Conservation (phyloP, 1,140 invertebrate genomes). For the Tachypleus tridentatus region DNA sequence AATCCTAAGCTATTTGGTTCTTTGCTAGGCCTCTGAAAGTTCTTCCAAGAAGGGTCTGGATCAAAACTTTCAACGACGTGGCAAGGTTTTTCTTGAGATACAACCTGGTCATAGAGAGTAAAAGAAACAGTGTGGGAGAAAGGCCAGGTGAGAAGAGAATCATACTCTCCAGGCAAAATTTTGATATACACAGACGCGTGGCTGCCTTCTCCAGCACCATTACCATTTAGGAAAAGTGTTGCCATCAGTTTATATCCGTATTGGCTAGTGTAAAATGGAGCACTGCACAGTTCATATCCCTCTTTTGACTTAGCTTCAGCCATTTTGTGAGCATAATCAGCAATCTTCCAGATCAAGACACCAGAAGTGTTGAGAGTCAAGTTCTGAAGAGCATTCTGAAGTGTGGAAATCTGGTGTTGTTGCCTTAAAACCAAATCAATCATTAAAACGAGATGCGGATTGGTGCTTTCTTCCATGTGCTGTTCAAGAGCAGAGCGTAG, state of each 20-base stretch:
- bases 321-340: constrained; percentile 72
- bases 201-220: constrained; percentile 79
- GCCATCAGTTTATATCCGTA: constrained; percentile 91
- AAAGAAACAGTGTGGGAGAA: constrained; percentile 87
- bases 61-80: constrained; percentile 88
- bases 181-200: constrained; percentile 92
- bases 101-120: constrained; percentile 83
- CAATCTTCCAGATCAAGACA: constrained; percentile 82
- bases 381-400: constrained; percentile 61
- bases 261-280: constrained; percentile 86
- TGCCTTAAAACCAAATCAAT: constrained; percentile 70
- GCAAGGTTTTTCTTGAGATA: constrained; percentile 52
- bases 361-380: constrained; percentile 65
- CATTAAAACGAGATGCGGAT: constrained; percentile 69
- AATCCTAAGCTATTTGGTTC: constrained; percentile 85
- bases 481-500: constrained; percentile 58
- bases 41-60: constrained; percentile 88
- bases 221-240: constrained; percentile 85
- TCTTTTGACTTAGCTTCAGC: constrained; percentile 75
- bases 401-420: constrained; percentile 68
- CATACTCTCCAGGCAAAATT: constrained; percentile 85
- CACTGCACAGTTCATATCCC: constrained; percentile 75
- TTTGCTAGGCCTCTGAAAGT: constrained; percentile 79
- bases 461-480: constrained; percentile 67
- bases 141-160: constrained; percentile 85